Conservation (phyloP, 2,797 vertebrate species). For the Picus viridis region DNA sequence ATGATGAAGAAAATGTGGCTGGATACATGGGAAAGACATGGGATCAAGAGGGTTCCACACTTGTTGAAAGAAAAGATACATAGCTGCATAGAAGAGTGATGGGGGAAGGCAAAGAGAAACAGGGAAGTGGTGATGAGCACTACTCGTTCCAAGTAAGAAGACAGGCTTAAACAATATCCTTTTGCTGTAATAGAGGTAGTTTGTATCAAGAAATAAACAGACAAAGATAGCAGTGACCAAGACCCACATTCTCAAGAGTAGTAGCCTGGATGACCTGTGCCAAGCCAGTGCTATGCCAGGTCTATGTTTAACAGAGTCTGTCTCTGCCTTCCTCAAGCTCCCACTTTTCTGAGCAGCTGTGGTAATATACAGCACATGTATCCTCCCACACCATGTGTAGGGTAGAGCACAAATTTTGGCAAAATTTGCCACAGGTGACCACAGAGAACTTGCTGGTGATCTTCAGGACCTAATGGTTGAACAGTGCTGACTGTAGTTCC, state of each 20-base stretch:
- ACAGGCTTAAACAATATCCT: background rate
- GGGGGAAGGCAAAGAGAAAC: background rate
- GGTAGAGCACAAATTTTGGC: background rate
- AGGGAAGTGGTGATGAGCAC: background rate
- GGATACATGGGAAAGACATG: background rate
- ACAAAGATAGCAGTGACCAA: background rate
- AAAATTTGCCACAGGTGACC: background rate
- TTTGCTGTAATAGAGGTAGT: background rate
- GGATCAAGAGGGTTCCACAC: background rate
- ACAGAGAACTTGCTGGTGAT: background rate
- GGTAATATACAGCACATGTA: fast-evolving
- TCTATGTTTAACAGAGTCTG: background rate
- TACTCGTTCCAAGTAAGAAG: background rate
- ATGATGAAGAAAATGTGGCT: background rate
- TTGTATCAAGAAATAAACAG: background rate
- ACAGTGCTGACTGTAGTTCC: background rate
- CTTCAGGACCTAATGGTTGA: background rate
- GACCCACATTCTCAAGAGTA: background rate
- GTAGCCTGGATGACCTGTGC: fast-evolving
- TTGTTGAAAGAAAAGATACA: background rate
- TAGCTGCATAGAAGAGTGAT: background rate
- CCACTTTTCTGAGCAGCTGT: background rate
- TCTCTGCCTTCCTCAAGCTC: background rate
- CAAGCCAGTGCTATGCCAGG: background rate
- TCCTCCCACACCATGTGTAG: background rate